Evolutionary conservation across 2,888 invertebrate species (phyloP).

Genomic region (Epirrhoe tristata): DNA sequence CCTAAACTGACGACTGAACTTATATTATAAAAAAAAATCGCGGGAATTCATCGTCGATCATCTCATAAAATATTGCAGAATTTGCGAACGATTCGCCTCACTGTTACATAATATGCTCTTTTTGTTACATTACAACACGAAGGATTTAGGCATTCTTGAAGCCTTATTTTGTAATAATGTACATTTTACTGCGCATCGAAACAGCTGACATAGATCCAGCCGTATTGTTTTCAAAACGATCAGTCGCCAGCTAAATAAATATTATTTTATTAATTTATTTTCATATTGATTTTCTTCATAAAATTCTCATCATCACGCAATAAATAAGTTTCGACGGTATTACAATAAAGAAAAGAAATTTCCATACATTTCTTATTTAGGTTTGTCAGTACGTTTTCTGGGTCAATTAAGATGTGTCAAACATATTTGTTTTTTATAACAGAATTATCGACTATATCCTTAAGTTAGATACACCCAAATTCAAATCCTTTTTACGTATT

Average conservation of each 20-base stretch:
- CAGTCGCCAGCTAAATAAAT: not conserved
- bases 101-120: no score
- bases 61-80: no score
- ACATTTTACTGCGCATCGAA: no score
- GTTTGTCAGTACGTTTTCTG: conserved; percentile 18
- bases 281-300: conserved; percentile 1
- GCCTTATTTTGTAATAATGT: no score
- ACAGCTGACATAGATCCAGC: no score
- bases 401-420: not conserved
- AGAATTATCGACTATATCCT: no score
- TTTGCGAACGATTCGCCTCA: no score
- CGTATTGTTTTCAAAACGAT: not conserved
- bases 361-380: conserved; percentile 4
- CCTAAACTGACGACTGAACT: not conserved
- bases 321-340: conserved; percentile 19
- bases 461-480: no score
- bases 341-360: conserved; percentile 20
- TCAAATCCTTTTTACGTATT: no score
- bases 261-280: not conserved
- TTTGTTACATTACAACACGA: no score
- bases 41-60: not conserved
- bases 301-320: conserved; percentile 1
- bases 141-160: no score
- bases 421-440: no score
- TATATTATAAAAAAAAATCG: not conserved